Evolutionary conservation across 2,888 invertebrate genomes (phyloP), one percentile per base, ranked within the genome.

Genomic region (Chymomyza fuscimana): DNA sequence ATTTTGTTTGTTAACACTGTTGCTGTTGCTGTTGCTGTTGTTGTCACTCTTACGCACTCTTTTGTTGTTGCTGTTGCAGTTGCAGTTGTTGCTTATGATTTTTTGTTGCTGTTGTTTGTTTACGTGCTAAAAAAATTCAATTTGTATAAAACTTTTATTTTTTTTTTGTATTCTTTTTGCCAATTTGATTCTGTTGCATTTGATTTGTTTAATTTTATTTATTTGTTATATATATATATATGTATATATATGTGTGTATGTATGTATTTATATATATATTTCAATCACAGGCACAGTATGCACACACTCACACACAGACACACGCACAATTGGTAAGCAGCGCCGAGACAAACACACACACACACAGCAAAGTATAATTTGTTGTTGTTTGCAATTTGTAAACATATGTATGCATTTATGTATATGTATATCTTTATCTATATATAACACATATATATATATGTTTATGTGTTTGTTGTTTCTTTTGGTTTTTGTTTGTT

Each of bases 121-220:
- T 60, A 36, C 60, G 60, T 60, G 60, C 60, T 60, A 19, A 60
- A 60, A 60, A 60, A 60, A 60, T 60, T 60, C 60, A 60, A 54
- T 19, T 54, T 54, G 52, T 83, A 73, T 76, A 50, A 70, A 72
- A 73, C 67, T 72, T 67, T 32, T 32, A 7, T 7, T 7, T 1
- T 32, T 32, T 32, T 32, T 32, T 32, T 32, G 32, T 32, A 32
- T 22, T 16, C 46, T 12, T 65, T 73, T 64, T 73, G 80, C 82
- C 80, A 80, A 80, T 81, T 81, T 78, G 67, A 63, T 72, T 54
- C n/a, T 51, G 61, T 60, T 65, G 54, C 32, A 67, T 65, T 66
- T 68, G 69, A 50, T 54, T 63, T 56, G 56, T 72, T 36, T 40
- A 66, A 51, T 19, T 54, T 62, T 40, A 62, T 61, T 65, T 54